Percentiles rank a stretch among this genome's conserved stretches.
phyloP scores from a whole-genome alignment of 2,888 invertebrate genomes.

The Dasypolia templi region DNA sequence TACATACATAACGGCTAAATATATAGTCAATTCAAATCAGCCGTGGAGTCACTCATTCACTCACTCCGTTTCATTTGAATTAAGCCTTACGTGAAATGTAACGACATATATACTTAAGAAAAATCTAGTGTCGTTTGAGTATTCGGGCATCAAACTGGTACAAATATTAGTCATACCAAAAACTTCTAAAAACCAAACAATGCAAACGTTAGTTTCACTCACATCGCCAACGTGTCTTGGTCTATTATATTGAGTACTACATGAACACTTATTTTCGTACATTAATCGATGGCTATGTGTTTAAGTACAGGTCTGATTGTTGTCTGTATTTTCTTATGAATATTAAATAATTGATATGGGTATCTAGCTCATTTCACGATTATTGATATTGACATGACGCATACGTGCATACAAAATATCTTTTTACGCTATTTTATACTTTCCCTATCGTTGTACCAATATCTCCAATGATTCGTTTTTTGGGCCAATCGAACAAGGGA shows the following conservation, averaged over 20 bases:
- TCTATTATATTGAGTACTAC: conserved; percentile 16
- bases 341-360: neutral
- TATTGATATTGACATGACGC: neutral
- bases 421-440: neutral
- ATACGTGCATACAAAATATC: neutral
- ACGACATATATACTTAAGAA: too few species aligned
- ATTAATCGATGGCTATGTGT: conserved; percentile 14
- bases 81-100: too few species aligned
- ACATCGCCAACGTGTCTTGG: neutral
- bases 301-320: conserved; percentile 7
- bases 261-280: conserved; percentile 40
- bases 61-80: too few species aligned
- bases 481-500: neutral
- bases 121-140: too few species aligned
- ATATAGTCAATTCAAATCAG: too few species aligned
- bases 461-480: neutral
- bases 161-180: neutral
- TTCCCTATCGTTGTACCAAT: neutral
- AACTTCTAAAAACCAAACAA: neutral
- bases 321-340: neutral
- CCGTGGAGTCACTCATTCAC: too few species aligned
- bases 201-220: too few species aligned
- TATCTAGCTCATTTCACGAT: neutral
- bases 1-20: neutral
- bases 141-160: neutral